Conservation (phyloP, 2,113 vertebrate genomes). For the Sylvilagus bachmani region DNA sequence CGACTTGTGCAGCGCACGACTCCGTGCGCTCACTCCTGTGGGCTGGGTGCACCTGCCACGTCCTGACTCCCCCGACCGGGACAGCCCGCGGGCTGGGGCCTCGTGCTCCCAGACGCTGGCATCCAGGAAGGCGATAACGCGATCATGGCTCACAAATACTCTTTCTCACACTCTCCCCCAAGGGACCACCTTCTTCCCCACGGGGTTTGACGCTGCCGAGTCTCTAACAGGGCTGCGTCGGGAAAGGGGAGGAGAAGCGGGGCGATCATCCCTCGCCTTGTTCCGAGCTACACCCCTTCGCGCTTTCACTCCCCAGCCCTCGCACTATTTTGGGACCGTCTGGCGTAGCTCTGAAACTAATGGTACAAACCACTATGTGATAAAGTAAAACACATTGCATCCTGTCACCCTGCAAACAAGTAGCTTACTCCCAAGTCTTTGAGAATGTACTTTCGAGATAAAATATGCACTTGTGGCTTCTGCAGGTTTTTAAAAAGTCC, state of each 20-base stretch:
- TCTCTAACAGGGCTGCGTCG: not conserved
- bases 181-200: not conserved
- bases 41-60: rapidly evolving
- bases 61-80: rapidly evolving
- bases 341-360: conserved; percentile 77
- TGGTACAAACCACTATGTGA: conserved; percentile 64
- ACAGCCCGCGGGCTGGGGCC: not conserved
- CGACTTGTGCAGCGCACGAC: rapidly evolving
- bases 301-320: not conserved
- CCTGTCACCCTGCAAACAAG: conserved; percentile 71
- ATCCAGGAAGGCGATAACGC: not conserved
- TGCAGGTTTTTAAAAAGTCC: conserved; percentile 72
- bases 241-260: not conserved
- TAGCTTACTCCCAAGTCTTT: conserved; percentile 79
- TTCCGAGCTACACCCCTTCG: not conserved
- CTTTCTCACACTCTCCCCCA: rapidly evolving
- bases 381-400: conserved; percentile 83
- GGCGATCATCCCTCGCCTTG: conserved; percentile 33
- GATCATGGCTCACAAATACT: not conserved
- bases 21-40: rapidly evolving
- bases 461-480: conserved; percentile 84
- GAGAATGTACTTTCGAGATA: conserved; percentile 86
- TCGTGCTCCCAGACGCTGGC: rapidly evolving
- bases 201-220: rapidly evolving
- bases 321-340: conserved; percentile 60